These are phyloP conservation scores for Andrena haemorrhoa DNA, from an alignment of 2,888 invertebrate species.

Conservation along the genomic window DNA sequence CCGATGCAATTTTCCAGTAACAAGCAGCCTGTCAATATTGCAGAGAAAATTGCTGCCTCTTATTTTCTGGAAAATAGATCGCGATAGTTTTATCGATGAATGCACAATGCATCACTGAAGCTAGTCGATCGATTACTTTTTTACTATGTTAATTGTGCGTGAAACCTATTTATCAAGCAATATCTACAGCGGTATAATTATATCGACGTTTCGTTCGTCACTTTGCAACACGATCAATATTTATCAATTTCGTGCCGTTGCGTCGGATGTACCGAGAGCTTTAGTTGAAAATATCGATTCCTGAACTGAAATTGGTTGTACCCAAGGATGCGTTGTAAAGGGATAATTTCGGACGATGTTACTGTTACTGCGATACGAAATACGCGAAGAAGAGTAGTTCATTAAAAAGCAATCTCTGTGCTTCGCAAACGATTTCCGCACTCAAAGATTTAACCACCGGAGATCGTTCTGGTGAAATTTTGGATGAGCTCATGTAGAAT, in stretches of 20 bases:
- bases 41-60: slow-evolving; percentile 47
- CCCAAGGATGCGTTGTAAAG: background rate
- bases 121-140: slow-evolving; percentile 59
- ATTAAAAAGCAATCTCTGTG: slow-evolving; percentile 63
- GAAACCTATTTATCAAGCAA: no score
- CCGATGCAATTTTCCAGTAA: slow-evolving; percentile 65
- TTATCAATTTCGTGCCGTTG: no score
- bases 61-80: slow-evolving; percentile 32
- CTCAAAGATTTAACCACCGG: slow-evolving; percentile 69
- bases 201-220: no score
- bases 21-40: slow-evolving; percentile 44
- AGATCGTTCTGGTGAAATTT: slow-evolving; percentile 53
- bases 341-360: slow-evolving; percentile 3
- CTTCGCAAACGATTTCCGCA: slow-evolving; percentile 66
- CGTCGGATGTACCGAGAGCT: no score
- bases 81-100: slow-evolving; percentile 27
- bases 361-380: slow-evolving; percentile 9
- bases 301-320: background rate
- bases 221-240: no score
- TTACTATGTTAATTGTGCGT: background rate
- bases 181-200: no score
- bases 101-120: slow-evolving; percentile 6
- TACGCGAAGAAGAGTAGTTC: slow-evolving; percentile 24
- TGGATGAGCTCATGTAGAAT: slow-evolving; percentile 38
- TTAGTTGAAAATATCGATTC: no score